These are phyloP conservation scores for honey bee (Apis mellifera) DNA, from an alignment of 1,140 invertebrate species.

Conservation along the genomic window Amel_HAv3.1 CM009935.2:747501-748000, in stretches of 20 bases:
- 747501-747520: constrained; percentile 37
- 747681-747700: background rate
- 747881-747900: too few species aligned
- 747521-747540: constrained; percentile 38
- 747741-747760: background rate
- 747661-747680: constrained; percentile 24
- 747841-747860: background rate
- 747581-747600: constrained; percentile 18
- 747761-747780: too few species aligned
- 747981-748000: too few species aligned
- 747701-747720: background rate
- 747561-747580: constrained; percentile 24
- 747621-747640: constrained; percentile 25
- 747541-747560: constrained; percentile 44
- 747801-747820: too few species aligned
- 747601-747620: constrained; percentile 31
- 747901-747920: too few species aligned
- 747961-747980: too few species aligned
- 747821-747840: too few species aligned
- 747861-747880: too few species aligned
- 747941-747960: too few species aligned
- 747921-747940: too few species aligned
- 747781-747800: too few species aligned
- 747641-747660: constrained; percentile 34
- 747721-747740: background rate